Evolutionary conservation across 1,140 invertebrate species (phyloP).

Genomic region (Galendromus occidentalis): DNA sequence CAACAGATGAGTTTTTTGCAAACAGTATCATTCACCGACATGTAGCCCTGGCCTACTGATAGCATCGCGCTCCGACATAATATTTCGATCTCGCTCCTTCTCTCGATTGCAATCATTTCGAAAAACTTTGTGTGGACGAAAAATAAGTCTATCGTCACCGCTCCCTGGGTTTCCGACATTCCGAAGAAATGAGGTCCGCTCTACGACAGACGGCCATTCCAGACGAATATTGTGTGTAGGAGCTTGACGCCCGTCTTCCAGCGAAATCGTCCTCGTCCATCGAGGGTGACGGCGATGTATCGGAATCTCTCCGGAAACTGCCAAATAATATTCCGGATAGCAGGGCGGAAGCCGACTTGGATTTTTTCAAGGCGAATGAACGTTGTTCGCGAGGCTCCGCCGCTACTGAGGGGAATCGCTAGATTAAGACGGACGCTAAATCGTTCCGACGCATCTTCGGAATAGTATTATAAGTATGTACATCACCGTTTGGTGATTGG

Average conservation of each 20-base stretch:
- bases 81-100: too few species aligned
- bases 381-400: background rate
- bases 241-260: background rate
- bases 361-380: background rate
- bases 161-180: background rate
- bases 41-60: too few species aligned
- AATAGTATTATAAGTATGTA: too few species aligned
- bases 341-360: background rate
- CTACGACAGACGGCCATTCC: background rate
- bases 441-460: too few species aligned
- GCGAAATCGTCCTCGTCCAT: conserved; percentile 4
- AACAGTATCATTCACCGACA: too few species aligned
- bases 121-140: too few species aligned
- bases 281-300: background rate
- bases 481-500: too few species aligned
- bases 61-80: too few species aligned
- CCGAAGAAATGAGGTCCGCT: conserved; percentile 7
- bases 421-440: too few species aligned
- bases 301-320: background rate
- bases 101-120: too few species aligned
- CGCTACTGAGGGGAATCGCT: background rate
- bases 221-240: background rate
- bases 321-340: background rate
- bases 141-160: too few species aligned
- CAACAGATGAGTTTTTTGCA: too few species aligned